Base-by-base conservation (phyloP, 2,113 vertebrate genomes). In the Corythornis vintsioides region DNA sequence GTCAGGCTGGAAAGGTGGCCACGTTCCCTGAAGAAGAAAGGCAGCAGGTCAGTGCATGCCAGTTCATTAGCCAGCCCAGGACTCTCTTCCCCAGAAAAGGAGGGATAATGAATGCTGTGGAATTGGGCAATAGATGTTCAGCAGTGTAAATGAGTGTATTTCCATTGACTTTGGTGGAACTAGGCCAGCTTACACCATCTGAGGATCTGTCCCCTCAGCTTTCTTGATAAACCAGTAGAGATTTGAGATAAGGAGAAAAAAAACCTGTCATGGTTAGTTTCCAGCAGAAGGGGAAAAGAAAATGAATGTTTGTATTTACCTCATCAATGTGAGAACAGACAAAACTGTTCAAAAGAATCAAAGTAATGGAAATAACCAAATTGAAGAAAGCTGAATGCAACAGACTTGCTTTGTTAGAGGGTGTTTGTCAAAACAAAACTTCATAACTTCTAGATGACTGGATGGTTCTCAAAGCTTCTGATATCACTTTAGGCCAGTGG, bases 41-140 rank as follows among this genome's bases (percentile, higher is more conserved):
- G 45, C 59, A 75, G 88, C 88, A 93, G 63, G 61, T 63, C 61
- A 82, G 31, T 61, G 38, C 24, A 24, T 52, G 38, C 66, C 20
- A 53, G 59, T 91, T 70, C 67, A 70, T 87, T 40, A 80, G 78
- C 31, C 28, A 73, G 20, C 17, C 33, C 56, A 80, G 84, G 84
- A 78, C 52, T 70, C 52, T n/a, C 29, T 73, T 77, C 55, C 48
- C n/a, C 5, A 92, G 81, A 76, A 84, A 86, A 79, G 45, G 52
- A 82, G 28, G 19, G 42, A 63, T 29, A 85, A 85, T 53, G 71
- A 74, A 86, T 71, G 38, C 64, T 74, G 31, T 63, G 52, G 75
- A 92, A 78, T 86, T 92, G 87, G 88, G 92, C 82, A 78, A 57
- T 96, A 92, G 92, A 88, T 94, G 94, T 95, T 91, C 60, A 71